Percentiles rank a stretch among this genome's conserved stretches.
Conservation (phyloP, 2,888 invertebrate genomes). For the Heliconius hortense region DNA sequence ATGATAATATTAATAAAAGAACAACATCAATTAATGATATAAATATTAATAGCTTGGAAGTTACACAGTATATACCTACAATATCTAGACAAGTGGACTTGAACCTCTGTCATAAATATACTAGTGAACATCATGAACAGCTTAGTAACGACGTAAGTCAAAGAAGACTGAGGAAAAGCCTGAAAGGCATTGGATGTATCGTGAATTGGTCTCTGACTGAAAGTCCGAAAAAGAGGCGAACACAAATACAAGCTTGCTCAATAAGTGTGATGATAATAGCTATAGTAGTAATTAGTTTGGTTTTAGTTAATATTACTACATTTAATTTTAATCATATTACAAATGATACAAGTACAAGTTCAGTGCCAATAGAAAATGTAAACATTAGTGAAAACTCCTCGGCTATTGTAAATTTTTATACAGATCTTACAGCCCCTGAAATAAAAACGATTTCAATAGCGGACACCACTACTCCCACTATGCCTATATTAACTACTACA, state of each 20-base stretch:
- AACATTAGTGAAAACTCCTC: slow-evolving; percentile 62
- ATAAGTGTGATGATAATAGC: slow-evolving; percentile 79
- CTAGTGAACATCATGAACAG: slow-evolving; percentile 60
- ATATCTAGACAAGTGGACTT: slow-evolving; percentile 73
- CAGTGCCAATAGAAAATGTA: slow-evolving; percentile 72
- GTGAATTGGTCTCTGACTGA: slow-evolving; percentile 73
- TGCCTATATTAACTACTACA: slow-evolving; percentile 47
- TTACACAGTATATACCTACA: slow-evolving; percentile 61
- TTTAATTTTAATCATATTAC: slow-evolving; percentile 66
- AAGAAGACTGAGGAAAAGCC: slow-evolving; percentile 71
- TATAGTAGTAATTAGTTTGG: slow-evolving; percentile 76
- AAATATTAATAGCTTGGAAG: slow-evolving; percentile 35
- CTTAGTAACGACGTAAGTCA: slow-evolving; percentile 55
- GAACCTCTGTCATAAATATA: slow-evolving; percentile 68
- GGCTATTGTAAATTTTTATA: slow-evolving; percentile 57
- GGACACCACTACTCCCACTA: slow-evolving; percentile 51
- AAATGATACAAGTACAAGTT: slow-evolving; percentile 68
- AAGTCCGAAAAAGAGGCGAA: slow-evolving; percentile 72
- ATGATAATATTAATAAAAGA: slow-evolving; percentile 48
- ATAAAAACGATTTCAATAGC: slow-evolving; percentile 48
- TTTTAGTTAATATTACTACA: slow-evolving; percentile 77
- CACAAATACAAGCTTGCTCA: slow-evolving; percentile 79
- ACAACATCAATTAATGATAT: slow-evolving; percentile 37
- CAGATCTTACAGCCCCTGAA: slow-evolving; percentile 48
- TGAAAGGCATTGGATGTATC: slow-evolving; percentile 75